Conservation (phyloP, 2,113 vertebrate species). For the Pimephales promelas region DNA sequence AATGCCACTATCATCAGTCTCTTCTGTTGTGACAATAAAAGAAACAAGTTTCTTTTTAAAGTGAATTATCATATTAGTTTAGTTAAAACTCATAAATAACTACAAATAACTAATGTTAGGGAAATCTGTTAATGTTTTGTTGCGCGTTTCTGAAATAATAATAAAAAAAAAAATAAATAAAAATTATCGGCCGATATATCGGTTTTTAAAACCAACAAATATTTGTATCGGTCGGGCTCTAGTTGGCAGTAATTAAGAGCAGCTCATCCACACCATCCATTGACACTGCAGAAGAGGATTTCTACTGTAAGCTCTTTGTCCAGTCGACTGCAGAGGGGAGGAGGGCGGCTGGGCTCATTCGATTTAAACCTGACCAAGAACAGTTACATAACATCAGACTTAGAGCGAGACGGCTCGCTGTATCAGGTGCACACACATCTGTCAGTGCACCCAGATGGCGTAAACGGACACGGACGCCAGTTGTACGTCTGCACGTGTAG, state of each 20-base stretch:
- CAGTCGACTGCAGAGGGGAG: conserved; percentile 30
- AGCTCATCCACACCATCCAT: conserved; percentile 2
- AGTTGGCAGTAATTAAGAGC: conserved; percentile 16
- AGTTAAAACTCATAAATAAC: too few relatives aligned
- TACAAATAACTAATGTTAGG: too few relatives aligned
- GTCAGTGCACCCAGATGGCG: not conserved
- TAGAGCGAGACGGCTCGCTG: not conserved
- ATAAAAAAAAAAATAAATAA: too few relatives aligned
- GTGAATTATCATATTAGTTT: too few relatives aligned
- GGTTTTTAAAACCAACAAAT: too few relatives aligned
- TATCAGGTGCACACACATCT: conserved; percentile 13
- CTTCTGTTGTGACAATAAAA: too few relatives aligned
- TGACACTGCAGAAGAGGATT: conserved; percentile 13
- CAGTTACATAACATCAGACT: conserved; percentile 46
- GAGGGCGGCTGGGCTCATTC: conserved; percentile 16
- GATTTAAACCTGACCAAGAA: conserved; percentile 48
- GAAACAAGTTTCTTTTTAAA: too few relatives aligned
- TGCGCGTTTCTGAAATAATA: too few relatives aligned
- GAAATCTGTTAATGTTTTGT: too few relatives aligned
- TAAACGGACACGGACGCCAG: not conserved
- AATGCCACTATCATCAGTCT: too few relatives aligned
- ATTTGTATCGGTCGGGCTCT: too few relatives aligned
- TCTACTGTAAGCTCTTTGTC: conserved; percentile 38
- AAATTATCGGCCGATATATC: too few relatives aligned
- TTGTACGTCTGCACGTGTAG: not conserved